A percentile compares a stretch with the other conserved stretches of the same genome.
Evolutionary conservation across 92 coral and sea anemone genomes (phyloP).

Genomic region (Palythoa grandiflora): DNA sequence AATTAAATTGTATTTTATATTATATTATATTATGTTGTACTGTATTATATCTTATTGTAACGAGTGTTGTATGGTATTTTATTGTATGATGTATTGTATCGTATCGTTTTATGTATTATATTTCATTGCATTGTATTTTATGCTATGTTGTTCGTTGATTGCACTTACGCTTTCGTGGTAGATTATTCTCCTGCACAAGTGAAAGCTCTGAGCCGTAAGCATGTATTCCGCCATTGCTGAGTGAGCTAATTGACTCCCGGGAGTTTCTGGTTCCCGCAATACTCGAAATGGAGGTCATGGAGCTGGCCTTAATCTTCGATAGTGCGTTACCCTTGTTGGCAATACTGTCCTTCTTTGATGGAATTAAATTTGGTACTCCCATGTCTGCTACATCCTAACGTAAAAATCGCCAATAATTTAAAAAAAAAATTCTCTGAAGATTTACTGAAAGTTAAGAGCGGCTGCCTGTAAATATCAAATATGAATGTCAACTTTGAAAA

Average conservation of each 20-base stretch:
- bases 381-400: slow-evolving; percentile 59
- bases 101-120: neutral
- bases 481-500: no score
- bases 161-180: slow-evolving; percentile 82
- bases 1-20: no score
- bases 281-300: slow-evolving; percentile 64
- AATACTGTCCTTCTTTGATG: slow-evolving; percentile 21
- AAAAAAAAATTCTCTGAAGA: no score
- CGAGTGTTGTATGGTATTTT: no score
- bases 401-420: neutral
- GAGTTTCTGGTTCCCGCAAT: slow-evolving; percentile 29
- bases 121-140: no score
- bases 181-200: slow-evolving; percentile 74
- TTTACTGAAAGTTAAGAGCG: no score
- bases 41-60: no score
- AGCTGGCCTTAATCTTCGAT: slow-evolving; percentile 68
- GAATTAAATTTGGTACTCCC: slow-evolving; percentile 18
- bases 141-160: no score
- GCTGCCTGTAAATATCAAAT: no score
- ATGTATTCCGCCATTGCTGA: slow-evolving; percentile 76
- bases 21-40: no score
- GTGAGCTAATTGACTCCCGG: slow-evolving; percentile 87
- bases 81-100: neutral
- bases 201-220: slow-evolving; percentile 74
- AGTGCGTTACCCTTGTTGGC: slow-evolving; percentile 56